Evolutionary conservation across 2,113 vertebrate genomes (phyloP), one percentile per base, ranked within the genome.

Genomic region (Sphyrna mokarran): DNA sequence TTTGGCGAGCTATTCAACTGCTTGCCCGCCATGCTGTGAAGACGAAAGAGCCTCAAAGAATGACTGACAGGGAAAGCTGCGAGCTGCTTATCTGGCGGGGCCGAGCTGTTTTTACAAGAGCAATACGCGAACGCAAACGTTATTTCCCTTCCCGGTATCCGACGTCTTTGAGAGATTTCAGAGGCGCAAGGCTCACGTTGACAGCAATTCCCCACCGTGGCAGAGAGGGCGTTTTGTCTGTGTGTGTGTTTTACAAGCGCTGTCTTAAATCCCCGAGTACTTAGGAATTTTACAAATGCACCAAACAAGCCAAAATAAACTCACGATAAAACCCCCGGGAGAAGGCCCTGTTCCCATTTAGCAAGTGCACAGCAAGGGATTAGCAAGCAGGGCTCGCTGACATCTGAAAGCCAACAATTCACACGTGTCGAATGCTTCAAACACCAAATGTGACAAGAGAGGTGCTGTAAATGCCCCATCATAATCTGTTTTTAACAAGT

Each of bases 261-360:
- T 96, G 97, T 97, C 97, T 97, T 97, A 98, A 97, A 97, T 97
- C 97, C 97, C 97, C 97, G 96, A 6, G 97, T 98, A 97, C 97
- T 97, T 96, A 97, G 98, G 98, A 98, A 98, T 98, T 98, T 98
- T 98, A 98, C 96, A 97, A 98, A 98, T 98, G 98, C 97, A 97
- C 97, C 66, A 96, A 97, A 97, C 96, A 96, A 96, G 98, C 98
- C 98, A 98, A 98, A 98, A 98, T 97, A 98, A 98, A 98, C 98
- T 98, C 97, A 40, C 98, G 97, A 98, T 97, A 96, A 97, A 97
- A 97, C 97, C 97, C 98, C 97, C 97, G 97, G 97, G 97, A 97
- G 97, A 96, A 97, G 98, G 98, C 98, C 98, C 97, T 68, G 96
- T 97, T 97, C 97, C 97, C 95, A 3, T 96, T 96, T 96, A 40